Evolutionary conservation across 1,140 invertebrate genomes (phyloP).

Genomic region (Temnothorax curvispinosus): DNA sequence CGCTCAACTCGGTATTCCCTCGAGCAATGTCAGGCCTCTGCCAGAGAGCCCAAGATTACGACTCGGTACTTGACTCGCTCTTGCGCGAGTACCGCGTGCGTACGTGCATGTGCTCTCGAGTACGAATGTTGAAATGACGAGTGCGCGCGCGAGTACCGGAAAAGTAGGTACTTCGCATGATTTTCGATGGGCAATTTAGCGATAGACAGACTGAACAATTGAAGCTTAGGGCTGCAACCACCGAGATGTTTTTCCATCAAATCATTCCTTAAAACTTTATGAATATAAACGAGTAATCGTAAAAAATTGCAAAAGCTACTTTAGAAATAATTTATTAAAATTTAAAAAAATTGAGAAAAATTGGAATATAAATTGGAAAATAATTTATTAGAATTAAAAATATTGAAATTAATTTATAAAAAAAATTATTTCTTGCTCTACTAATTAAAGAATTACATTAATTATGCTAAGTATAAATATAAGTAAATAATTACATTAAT

Average conservation of each 20-base stretch:
- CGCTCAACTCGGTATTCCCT: conserved; percentile 76
- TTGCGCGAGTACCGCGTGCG: conserved; percentile 41
- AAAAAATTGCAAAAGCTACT: not conserved
- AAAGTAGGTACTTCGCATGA: not conserved
- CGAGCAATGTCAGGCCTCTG: conserved; percentile 69
- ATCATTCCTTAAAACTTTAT: not conserved
- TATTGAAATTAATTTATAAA: not conserved
- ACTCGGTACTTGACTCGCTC: conserved; percentile 66
- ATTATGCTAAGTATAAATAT: not conserved
- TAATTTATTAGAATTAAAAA: too few species aligned
- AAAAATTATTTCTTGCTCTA: not conserved
- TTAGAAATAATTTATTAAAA: conserved; percentile 1
- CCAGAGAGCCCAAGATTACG: conserved; percentile 64
- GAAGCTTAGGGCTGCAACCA: not conserved
- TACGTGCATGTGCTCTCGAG: not conserved
- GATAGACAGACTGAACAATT: not conserved
- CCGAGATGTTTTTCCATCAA: not conserved
- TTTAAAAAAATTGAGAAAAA: too few species aligned
- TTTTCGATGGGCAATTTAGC: not conserved
- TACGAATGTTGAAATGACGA: not conserved
- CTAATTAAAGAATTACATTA: not conserved
- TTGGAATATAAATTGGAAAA: too few species aligned
- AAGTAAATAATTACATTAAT: not conserved
- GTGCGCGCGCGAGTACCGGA: not conserved
- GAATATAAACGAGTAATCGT: not conserved